Evolutionary conservation across 1,140 invertebrate species (phyloP).

Genomic region (Acromyrmex echinatior): DNA sequence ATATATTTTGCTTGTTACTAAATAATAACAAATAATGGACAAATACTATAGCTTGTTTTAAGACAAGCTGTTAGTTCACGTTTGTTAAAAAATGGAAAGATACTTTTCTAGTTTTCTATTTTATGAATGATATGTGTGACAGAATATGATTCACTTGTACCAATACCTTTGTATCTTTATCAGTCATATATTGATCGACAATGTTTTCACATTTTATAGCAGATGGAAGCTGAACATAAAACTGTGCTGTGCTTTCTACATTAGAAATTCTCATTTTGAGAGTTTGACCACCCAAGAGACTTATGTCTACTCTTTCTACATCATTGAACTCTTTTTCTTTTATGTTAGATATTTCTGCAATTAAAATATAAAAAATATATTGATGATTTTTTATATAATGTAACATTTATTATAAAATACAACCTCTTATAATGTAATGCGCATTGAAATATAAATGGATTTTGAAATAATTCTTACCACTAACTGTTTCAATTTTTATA

Average conservation of each 20-base stretch:
- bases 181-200: constrained; percentile 78
- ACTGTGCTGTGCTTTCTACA: constrained; percentile 80
- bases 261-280: constrained; percentile 81
- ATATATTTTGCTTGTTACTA: constrained; percentile 2
- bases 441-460: neutral
- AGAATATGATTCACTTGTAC: neutral
- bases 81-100: constrained; percentile 20
- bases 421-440: no score
- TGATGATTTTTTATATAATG: no score
- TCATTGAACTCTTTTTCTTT: constrained; percentile 22
- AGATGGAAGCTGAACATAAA: constrained; percentile 83
- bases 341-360: constrained; percentile 47
- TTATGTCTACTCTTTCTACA: constrained; percentile 78
- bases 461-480: constrained; percentile 71
- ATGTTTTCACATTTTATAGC: constrained; percentile 75
- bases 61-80: constrained; percentile 25
- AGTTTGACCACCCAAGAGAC: constrained; percentile 82
- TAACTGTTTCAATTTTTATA: constrained; percentile 12
- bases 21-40: neutral
- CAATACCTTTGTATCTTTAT: constrained; percentile 78
- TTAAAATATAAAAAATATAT: constrained; percentile 21
- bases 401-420: no score
- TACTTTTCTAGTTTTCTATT: neutral
- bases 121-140: constrained; percentile 7
- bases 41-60: constrained; percentile 3